Base-by-base conservation (phyloP, 2,113 vertebrate species). In the Melanotaenia duboulayi region DNA sequence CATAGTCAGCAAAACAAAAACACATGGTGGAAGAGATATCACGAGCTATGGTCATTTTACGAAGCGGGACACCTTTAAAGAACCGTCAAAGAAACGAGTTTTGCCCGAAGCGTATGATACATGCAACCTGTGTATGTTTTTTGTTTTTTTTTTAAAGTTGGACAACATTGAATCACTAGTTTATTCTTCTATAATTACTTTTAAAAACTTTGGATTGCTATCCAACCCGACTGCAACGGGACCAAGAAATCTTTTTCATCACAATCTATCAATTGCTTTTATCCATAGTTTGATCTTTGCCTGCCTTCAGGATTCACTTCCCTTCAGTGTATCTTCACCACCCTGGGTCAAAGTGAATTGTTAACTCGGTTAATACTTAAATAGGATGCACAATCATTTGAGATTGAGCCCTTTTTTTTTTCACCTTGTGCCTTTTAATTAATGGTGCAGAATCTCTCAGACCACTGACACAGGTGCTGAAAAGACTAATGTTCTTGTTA, bases 301-400 rank as follows among this genome's bases (percentile, higher is more conserved):
- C 14, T 1, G 9, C 8, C 22, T 25, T 24, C 58, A 40, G 12
- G 39, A 2, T 11, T 19, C 19, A 57, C 46, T 50, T 8, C 60
- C 46, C 35, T 12, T 40, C 4, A 1, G 17, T 52, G 48, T 46
- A 32, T 52, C n/a, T 48, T 1, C 58, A 61, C 56, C 12, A 57
- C 19, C 25, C 48, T 4, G 23, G 40, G 42, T 42, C 7, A 25
- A 63, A 71, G 70, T 65, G 59, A 85, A 24, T 66, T 48, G 65
- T 67, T 81, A 76, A 83, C 74, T 60, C 20, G 14, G 75, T 57
- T 11, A 81, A 85, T 74, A 28, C 63, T 63, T 78, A 25, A 64
- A 52, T 48, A 13, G 23, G 7, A 25, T 51, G 20, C 63, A 12
- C 55, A 78, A 76, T 77, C 39, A 85, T 73, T 76, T 39, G 11